A percentile compares a stretch with the other conserved stretches of the same genome.
phyloP scores from a whole-genome alignment of 2,113 vertebrate genomes.

The Myocastor coypus region DNA sequence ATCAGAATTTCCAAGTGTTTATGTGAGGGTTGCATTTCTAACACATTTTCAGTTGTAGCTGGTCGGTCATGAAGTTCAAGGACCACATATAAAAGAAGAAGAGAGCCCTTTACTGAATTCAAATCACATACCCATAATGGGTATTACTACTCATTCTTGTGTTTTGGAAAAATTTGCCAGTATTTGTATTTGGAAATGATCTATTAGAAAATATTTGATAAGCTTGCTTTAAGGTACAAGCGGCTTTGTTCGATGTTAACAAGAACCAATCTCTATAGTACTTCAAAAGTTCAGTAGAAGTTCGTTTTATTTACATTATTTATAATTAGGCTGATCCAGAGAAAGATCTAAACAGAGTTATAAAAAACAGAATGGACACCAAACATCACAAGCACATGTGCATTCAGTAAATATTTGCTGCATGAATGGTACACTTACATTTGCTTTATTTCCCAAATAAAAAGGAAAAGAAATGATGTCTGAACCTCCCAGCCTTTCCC shows the following conservation, averaged over 20 bases:
- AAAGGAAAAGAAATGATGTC: slow-evolving; percentile 60
- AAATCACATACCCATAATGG: slow-evolving; percentile 27
- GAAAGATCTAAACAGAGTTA: slow-evolving; percentile 68
- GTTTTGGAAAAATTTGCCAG: neutral
- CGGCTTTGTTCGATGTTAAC: slow-evolving; percentile 71
- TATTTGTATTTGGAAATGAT: slow-evolving; percentile 34
- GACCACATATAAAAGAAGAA: neutral
- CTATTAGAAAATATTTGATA: slow-evolving; percentile 65
- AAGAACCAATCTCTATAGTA: slow-evolving; percentile 69
- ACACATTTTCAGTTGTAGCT: neutral
- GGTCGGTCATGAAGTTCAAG: neutral
- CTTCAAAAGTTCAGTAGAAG: slow-evolving; percentile 70
- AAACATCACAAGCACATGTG: slow-evolving; percentile 63
- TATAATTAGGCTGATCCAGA: slow-evolving; percentile 70
- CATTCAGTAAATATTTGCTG: slow-evolving; percentile 74
- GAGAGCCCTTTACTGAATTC: neutral
- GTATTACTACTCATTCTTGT: neutral
- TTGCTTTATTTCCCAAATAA: slow-evolving; percentile 71
- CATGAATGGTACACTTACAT: slow-evolving; percentile 63
- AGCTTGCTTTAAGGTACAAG: slow-evolving; percentile 68
- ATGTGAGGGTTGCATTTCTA: neutral
- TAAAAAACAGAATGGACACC: slow-evolving; percentile 62
- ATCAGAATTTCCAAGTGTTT: neutral
- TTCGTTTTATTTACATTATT: slow-evolving; percentile 74
- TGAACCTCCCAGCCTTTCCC: slow-evolving; percentile 23